Evolutionary conservation across 2,797 vertebrate genomes (phyloP).

Genomic region (Loris lydekkerianus): DNA sequence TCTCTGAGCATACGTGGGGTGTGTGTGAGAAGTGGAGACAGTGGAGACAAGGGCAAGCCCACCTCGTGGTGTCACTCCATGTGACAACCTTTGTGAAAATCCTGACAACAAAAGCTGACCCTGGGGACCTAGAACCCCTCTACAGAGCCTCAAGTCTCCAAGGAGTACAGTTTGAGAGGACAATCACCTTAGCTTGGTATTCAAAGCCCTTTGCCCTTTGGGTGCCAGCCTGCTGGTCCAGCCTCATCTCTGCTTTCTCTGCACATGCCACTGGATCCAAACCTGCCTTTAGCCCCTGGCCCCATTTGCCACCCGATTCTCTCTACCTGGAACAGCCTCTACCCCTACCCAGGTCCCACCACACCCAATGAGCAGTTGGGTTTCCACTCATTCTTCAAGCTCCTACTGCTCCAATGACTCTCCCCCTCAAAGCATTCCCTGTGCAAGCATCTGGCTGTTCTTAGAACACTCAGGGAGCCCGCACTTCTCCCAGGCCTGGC

Average conservation of each 20-base stretch:
- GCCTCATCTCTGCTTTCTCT: too few relatives aligned
- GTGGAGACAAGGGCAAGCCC: neutral
- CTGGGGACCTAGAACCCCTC: neutral
- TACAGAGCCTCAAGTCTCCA: neutral
- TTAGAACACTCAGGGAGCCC: neutral
- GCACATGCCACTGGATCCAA: neutral
- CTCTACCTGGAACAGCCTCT: neutral
- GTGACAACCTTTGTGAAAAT: neutral
- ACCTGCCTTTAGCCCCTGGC: neutral
- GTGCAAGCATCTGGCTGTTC: neutral
- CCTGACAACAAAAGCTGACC: neutral
- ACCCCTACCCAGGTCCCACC: too few relatives aligned
- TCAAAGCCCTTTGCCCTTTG: neutral
- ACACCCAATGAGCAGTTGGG: neutral
- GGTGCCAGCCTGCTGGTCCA: neutral
- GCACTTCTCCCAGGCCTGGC: neutral
- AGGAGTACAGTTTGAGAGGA: neutral
- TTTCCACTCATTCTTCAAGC: neutral
- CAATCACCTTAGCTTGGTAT: neutral
- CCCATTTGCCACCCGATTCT: neutral
- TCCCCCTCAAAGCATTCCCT: fast-evolving
- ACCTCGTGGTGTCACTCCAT: neutral
- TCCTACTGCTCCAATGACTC: fast-evolving
- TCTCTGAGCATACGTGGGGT: neutral
- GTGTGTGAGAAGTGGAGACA: neutral